phyloP scores from a whole-genome alignment of 2,888 invertebrate species.

The Deroplatys truncata region DNA sequence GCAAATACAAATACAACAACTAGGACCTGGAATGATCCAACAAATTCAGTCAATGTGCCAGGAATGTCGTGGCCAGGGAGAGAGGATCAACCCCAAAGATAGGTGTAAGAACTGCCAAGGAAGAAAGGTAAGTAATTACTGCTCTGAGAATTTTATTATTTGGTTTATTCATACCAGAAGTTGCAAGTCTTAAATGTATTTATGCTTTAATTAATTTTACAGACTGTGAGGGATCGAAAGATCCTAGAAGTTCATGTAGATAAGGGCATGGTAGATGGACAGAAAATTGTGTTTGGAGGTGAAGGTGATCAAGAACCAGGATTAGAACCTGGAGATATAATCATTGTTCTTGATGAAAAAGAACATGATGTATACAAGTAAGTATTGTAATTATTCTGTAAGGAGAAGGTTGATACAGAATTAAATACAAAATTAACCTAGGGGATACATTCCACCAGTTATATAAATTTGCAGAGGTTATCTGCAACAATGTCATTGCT shows the following conservation, averaged over 20 bases:
- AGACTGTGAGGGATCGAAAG: conserved; percentile 80
- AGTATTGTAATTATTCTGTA: conserved; percentile 33
- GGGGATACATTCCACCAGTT: no score
- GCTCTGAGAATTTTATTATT: not conserved
- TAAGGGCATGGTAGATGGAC: conserved; percentile 92
- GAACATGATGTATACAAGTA: conserved; percentile 72
- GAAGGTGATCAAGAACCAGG: conserved; percentile 97
- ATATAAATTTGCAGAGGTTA: no score
- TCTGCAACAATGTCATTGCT: no score
- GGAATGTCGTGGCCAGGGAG: conserved; percentile 84
- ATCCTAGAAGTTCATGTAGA: conserved; percentile 94
- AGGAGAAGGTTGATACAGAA: no score
- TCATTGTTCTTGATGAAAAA: conserved; percentile 93
- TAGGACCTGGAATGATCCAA: conserved; percentile 77
- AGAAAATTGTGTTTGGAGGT: conserved; percentile 88
- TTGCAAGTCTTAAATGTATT: not conserved
- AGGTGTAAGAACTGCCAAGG: conserved; percentile 92
- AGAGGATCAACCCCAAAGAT: conserved; percentile 82
- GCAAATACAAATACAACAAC: conserved; percentile 67
- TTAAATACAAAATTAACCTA: no score
- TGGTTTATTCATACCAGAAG: not conserved
- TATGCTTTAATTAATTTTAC: conserved; percentile 10
- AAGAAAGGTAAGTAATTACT: conserved; percentile 55
- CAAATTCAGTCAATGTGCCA: conserved; percentile 86
- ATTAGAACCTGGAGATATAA: conserved; percentile 89